These are phyloP conservation scores for rabbit (Oryctolagus cuniculus) DNA, from an alignment of 2,113 vertebrate species.

Conservation along the genomic window mOryCun1.1 NC_091447.1:64809501-64810000, in stretches of 20 bases:
- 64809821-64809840: background rate
- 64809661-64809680: background rate
- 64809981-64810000: background rate
- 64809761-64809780: background rate
- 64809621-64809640: background rate
- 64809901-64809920: background rate
- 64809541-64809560: background rate
- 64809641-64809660: background rate
- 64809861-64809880: background rate
- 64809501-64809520: too few relatives aligned
- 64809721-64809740: background rate
- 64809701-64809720: background rate
- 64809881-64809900: background rate
- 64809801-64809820: background rate
- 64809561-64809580: background rate
- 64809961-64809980: too few relatives aligned
- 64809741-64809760: background rate
- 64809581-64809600: background rate
- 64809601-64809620: background rate
- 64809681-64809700: background rate
- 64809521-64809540: too few relatives aligned
- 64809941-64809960: too few relatives aligned
- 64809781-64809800: background rate
- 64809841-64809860: background rate
- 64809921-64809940: too few relatives aligned